These are phyloP conservation scores for Perognathus longimembris DNA, from an alignment of 2,113 vertebrate genomes.

Conservation along the genomic window DNA sequence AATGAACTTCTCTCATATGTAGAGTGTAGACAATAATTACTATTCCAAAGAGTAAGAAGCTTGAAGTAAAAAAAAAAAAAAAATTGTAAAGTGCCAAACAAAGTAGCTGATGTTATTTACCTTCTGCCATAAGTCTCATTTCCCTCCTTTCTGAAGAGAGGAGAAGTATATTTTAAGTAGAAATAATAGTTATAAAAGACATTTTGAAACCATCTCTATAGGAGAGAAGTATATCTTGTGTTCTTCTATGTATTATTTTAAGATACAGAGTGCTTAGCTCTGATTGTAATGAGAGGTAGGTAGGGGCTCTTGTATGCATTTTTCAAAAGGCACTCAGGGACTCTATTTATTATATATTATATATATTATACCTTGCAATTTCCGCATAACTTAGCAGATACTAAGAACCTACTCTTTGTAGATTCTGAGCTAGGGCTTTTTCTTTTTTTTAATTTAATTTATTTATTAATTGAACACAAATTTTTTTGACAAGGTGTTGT, in stretches of 20 bases:
- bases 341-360: neutral
- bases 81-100: neutral
- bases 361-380: neutral
- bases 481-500: too few species aligned
- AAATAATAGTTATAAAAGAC: neutral
- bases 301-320: neutral
- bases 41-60: neutral
- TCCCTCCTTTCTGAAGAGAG: conserved; percentile 27
- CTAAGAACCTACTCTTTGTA: neutral
- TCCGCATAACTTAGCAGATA: neutral
- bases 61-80: neutral
- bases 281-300: neutral
- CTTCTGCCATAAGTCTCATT: neutral
- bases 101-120: neutral
- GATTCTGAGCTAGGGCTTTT: neutral
- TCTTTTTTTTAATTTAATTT: too few species aligned
- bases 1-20: neutral
- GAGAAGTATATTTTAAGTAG: neutral
- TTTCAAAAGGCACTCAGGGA: neutral
- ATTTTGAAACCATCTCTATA: neutral
- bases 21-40: neutral
- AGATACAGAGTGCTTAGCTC: neutral
- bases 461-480: too few species aligned
- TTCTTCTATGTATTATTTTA: conserved; percentile 7
- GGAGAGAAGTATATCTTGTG: conserved; percentile 26